Conservation (phyloP, 2,888 invertebrate species). For the Plagodis pulveraria region DNA sequence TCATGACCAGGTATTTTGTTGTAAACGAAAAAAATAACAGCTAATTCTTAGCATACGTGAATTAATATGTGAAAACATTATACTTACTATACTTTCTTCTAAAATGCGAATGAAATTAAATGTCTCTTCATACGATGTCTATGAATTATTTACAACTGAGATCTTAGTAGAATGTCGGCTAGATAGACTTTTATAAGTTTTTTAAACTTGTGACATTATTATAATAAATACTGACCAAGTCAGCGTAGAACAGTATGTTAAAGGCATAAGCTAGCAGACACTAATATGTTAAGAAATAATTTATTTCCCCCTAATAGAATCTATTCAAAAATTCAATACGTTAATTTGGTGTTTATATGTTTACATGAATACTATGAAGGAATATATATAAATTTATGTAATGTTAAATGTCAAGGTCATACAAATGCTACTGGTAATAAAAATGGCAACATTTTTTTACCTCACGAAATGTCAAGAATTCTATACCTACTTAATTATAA, state of each 20-base stretch:
- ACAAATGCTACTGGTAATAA: constrained; percentile 15
- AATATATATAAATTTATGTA: background rate
- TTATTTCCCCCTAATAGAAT: constrained; percentile 13
- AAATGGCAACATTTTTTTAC: background rate
- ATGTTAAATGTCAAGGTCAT: constrained; percentile 1
- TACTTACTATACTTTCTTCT: background rate
- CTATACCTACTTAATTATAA: too few relatives aligned
- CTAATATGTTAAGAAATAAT: constrained; percentile 47
- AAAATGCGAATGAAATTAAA: constrained; percentile 8
- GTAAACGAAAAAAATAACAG: too few relatives aligned
- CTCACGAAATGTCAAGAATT: too few relatives aligned
- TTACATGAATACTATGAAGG: constrained; percentile 7
- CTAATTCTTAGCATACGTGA: too few relatives aligned
- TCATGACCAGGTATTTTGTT: too few relatives aligned
- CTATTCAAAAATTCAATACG: constrained; percentile 12
- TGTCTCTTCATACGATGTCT: constrained; percentile 36
- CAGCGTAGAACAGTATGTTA: constrained; percentile 56
- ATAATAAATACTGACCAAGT: constrained; percentile 63
- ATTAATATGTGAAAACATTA: background rate
- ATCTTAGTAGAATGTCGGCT: constrained; percentile 64
- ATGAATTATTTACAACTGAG: constrained; percentile 76
- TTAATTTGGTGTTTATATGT: constrained; percentile 22
- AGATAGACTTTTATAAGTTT: constrained; percentile 60
- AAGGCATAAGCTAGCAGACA: constrained; percentile 69
- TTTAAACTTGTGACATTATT: constrained; percentile 61